Percentiles rank a stretch among this genome's conserved stretches.
These are phyloP conservation scores for Archegozetes longisetosus DNA, from an alignment of 1,140 invertebrate species.

Conservation along the genomic window DNA sequence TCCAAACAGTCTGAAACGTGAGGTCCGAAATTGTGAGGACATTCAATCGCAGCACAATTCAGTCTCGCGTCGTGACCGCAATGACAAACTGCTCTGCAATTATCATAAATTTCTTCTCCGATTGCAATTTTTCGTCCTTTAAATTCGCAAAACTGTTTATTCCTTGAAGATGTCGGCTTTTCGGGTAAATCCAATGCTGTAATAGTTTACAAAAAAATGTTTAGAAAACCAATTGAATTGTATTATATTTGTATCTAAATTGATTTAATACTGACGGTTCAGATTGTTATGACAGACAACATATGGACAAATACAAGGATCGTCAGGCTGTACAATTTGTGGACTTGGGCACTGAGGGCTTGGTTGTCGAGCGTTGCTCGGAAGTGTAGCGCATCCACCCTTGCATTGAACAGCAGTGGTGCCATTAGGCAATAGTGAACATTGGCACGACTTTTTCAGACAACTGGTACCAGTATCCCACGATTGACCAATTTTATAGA, in stretches of 20 bases:
- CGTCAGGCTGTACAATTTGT: constrained; percentile 21
- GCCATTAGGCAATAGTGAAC: constrained; percentile 19
- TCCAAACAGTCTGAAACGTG: constrained; percentile 57
- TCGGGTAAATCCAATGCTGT: constrained; percentile 10
- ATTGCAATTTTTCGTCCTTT: constrained; percentile 40
- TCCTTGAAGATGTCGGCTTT: neutral
- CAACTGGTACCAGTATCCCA: constrained; percentile 20
- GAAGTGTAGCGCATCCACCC: constrained; percentile 21
- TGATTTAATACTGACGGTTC: constrained; percentile 14
- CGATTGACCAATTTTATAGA: constrained; percentile 19
- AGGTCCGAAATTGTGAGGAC: constrained; percentile 19
- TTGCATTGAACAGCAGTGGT: constrained; percentile 19
- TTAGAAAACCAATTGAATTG: neutral
- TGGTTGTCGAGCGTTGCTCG: constrained; percentile 17
- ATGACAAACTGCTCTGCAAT: constrained; percentile 50
- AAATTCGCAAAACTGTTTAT: constrained; percentile 32
- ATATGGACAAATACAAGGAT: constrained; percentile 23
- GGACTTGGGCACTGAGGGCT: constrained; percentile 21
- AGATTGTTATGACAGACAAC: constrained; percentile 22
- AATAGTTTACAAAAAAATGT: neutral
- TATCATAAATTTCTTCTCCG: constrained; percentile 50
- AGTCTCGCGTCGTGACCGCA: constrained; percentile 43
- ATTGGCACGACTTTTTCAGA: constrained; percentile 20
- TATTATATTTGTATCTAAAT: no score
- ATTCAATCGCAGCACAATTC: constrained; percentile 44